A percentile compares a stretch with the other conserved stretches of the same genome.
Conservation (phyloP, 2,113 vertebrate species). For the Cygnus buccinator region DNA sequence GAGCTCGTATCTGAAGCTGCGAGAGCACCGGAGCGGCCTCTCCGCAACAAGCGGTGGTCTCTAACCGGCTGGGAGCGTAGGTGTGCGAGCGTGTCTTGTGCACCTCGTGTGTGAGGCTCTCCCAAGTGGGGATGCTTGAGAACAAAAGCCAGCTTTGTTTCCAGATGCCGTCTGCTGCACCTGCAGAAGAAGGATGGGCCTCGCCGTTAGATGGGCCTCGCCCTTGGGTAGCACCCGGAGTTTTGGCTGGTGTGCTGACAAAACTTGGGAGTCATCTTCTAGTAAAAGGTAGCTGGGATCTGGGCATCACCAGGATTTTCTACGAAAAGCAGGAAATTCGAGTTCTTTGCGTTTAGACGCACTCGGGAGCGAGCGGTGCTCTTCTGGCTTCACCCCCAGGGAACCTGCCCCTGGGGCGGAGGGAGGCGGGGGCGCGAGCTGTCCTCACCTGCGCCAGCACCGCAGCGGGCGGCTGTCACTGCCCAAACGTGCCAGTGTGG, state of each 20-base stretch:
- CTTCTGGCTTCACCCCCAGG: not conserved
- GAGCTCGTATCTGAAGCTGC: not conserved
- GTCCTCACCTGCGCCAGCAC: not conserved
- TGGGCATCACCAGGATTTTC: not conserved
- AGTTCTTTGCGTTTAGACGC: too few relatives aligned
- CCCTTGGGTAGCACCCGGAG: not conserved
- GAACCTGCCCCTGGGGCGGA: too few relatives aligned
- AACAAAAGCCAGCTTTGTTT: not conserved
- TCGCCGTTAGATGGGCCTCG: too few relatives aligned
- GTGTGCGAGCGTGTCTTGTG: not conserved
- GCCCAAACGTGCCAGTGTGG: not conserved
- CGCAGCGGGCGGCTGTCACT: fast-evolving
- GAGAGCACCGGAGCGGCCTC: not conserved
- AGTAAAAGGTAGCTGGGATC: not conserved
- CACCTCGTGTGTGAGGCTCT: not conserved
- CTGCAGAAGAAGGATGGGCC: not conserved
- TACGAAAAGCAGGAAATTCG: not conserved
- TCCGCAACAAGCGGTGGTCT: not conserved
- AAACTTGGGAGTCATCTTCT: not conserved
- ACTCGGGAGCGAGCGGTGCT: not conserved
- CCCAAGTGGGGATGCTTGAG: not conserved
- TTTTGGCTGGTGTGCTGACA: fast-evolving
- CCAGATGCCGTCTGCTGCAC: not conserved
- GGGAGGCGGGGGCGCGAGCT: fast-evolving
- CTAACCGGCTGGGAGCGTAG: not conserved